These are phyloP conservation scores for Helicorthomorpha holstii DNA, from an alignment of 1,140 invertebrate species.

Conservation along the genomic window DNA sequence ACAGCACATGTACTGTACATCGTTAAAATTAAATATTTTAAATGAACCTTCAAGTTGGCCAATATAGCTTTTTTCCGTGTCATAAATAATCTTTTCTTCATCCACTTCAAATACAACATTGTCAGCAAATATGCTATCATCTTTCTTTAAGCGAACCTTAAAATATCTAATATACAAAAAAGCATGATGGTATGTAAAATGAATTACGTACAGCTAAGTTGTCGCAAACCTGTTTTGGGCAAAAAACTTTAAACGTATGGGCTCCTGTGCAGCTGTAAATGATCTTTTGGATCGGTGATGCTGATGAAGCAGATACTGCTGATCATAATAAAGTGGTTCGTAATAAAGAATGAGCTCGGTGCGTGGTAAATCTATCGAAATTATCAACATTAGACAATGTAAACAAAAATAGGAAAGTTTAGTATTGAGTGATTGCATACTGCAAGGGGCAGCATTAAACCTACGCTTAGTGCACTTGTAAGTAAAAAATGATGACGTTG, in stretches of 20 bases:
- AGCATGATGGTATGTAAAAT: neutral
- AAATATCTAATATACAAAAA: conserved; percentile 27
- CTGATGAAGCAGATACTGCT: conserved; percentile 26
- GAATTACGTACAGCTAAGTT: neutral
- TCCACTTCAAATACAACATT: conserved; percentile 62
- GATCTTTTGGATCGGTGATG: conserved; percentile 20
- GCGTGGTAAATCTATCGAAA: conserved; percentile 28
- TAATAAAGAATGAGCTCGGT: conserved; percentile 35
- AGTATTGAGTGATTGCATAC: too few relatives aligned
- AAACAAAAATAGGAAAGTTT: too few relatives aligned
- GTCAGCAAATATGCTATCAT: conserved; percentile 52
- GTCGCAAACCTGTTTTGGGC: conserved; percentile 29
- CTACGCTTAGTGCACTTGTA: too few relatives aligned
- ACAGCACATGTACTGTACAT: too few relatives aligned
- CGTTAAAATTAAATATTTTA: conserved; percentile 2
- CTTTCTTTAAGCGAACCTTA: conserved; percentile 50
- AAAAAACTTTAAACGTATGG: conserved; percentile 10
- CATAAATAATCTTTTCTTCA: conserved; percentile 47
- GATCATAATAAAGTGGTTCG: conserved; percentile 35
- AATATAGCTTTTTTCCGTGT: conserved; percentile 51
- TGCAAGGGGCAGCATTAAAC: too few relatives aligned
- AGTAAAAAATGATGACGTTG: too few relatives aligned
- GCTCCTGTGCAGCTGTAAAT: conserved; percentile 18
- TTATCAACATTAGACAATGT: too few relatives aligned
- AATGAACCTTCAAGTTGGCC: conserved; percentile 54